A percentile compares a stretch with the other conserved stretches of the same genome.
Conservation (phyloP, 2,797 vertebrate genomes). For the Melopsittacus undulatus region DNA sequence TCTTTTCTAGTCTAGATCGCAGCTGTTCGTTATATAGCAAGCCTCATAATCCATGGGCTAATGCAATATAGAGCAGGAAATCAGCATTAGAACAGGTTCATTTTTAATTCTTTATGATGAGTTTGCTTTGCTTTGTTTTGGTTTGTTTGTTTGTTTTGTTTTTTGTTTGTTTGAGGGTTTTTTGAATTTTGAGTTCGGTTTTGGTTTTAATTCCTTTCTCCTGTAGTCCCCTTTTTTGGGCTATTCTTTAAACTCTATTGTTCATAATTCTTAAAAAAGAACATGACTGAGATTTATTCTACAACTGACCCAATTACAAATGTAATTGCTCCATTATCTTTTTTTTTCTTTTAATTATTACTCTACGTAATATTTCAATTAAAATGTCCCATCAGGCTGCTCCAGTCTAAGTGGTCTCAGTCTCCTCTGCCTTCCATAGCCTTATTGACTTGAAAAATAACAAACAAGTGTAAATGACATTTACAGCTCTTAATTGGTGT, state of each 20-base stretch:
- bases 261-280: not conserved
- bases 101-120: not conserved
- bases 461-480: conserved; percentile 81
- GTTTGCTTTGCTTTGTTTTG: no score
- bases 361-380: conserved; percentile 55
- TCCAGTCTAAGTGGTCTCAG: conserved; percentile 62
- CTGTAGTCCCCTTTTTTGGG: not conserved
- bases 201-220: no score
- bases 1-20: not conserved
- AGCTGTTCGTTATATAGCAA: not conserved
- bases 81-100: not conserved
- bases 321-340: not conserved
- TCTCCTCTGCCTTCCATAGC: conserved; percentile 48
- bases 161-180: no score
- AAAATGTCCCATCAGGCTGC: conserved; percentile 46
- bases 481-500: conserved; percentile 80
- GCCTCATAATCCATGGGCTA: not conserved
- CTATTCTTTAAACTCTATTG: not conserved
- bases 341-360: not conserved
- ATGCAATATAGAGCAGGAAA: not conserved
- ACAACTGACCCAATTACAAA: conserved; percentile 16
- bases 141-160: not conserved
- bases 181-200: not conserved
- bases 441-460: conserved; percentile 81
- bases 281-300: not conserved